Conservation (phyloP, 2,113 vertebrate genomes). For the Mus musculus region GRCm39 chr13:96593501-96594000, state of each 20-base stretch:
- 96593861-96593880: not conserved
- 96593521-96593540: not conserved
- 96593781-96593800: too few relatives aligned
- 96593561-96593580: not conserved
- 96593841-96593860: not conserved
- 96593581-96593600: not conserved
- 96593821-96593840: not conserved
- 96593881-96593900: not conserved
- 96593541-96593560: not conserved
- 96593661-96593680: not conserved
- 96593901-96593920: not conserved
- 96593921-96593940: conserved; percentile 25
- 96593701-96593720: not conserved
- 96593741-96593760: not conserved
- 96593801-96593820: not conserved
- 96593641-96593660: not conserved
- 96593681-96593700: not conserved
- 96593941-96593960: not conserved
- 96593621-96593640: too few relatives aligned
- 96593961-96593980: not conserved
- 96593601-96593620: not conserved
- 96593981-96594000: not conserved
- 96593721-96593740: not conserved
- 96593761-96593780: too few relatives aligned
- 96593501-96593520: not conserved